Evolutionary conservation across 2,888 invertebrate genomes (phyloP), one percentile per base, ranked within the genome.

Genomic region (Nebria brevicollis): DNA sequence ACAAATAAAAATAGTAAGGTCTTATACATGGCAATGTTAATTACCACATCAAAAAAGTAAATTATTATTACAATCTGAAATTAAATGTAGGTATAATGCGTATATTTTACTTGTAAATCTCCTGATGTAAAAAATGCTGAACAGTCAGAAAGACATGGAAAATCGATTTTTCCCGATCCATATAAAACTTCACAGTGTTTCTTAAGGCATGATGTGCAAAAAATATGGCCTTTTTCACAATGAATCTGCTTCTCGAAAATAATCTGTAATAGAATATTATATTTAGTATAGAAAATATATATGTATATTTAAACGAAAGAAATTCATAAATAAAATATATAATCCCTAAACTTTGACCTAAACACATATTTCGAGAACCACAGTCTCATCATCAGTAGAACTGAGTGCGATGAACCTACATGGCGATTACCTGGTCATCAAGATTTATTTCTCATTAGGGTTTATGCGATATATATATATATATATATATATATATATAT

Each of bases 131-230:
- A 90, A 77, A 86, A 85, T 1, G 84, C 84, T 1, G 82, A 75
- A 83, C 91, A 91, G 66, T 86, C 85, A 7, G 82, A 81, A 41
- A 92, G 86, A 85, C 92, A 92, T 0, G 88, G 87, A 84, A 91
- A 89, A 41, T 85, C 85, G 1, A 87, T 83, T 82, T 89, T 87
- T 20, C 88, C 88, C 65, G 89, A 88, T 8, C 90, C 89, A 83
- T 90, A 87, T 3, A 85, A 84, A 2, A 89, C 85, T 85, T 90
- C 89, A 7, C 87, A 86, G 54, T 88, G 87, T 81, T 86, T 88
- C 77, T 83, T 83, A 4, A 91, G 86, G 84, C 91, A 91, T 2
- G 83, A 82, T 75, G 86, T 86, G 83, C 91, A 91, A 85, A 91
- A 91, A 10, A 86, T 82, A 83, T 91, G 91, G 0, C 88, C 89